A percentile compares a stretch with the other conserved stretches of the same genome.
phyloP scores from a whole-genome alignment of 2,113 vertebrate species.

The Columba janthina region DNA sequence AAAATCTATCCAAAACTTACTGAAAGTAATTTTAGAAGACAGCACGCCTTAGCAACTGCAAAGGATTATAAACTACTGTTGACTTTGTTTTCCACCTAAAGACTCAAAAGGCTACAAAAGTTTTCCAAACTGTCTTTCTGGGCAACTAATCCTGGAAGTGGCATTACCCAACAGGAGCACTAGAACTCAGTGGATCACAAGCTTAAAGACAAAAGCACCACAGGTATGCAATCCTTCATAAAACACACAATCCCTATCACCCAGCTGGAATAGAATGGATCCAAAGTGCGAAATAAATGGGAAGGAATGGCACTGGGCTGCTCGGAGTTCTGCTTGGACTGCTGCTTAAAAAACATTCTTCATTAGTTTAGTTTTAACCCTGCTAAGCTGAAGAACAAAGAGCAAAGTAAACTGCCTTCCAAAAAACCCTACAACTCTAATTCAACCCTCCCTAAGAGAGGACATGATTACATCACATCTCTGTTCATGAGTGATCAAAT shows the following conservation, averaged over 20 bases:
- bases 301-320: background rate
- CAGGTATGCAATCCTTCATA: background rate
- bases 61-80: background rate
- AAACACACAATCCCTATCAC: background rate
- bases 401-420: background rate
- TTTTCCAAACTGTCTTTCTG: background rate
- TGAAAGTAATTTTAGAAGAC: background rate
- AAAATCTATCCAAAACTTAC: background rate
- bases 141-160: background rate
- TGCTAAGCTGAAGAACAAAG: background rate
- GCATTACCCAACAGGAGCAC: background rate
- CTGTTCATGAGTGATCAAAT: background rate
- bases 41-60: background rate
- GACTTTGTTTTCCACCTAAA: background rate
- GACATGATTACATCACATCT: background rate
- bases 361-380: background rate
- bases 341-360: background rate
- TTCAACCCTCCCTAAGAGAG: background rate
- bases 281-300: background rate
- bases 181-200: background rate
- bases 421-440: background rate
- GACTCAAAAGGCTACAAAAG: background rate
- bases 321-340: background rate
- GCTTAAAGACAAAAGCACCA: background rate
- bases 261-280: rapidly evolving